These are phyloP conservation scores for Rotaria magnacalcarata DNA, from an alignment of 2,888 invertebrate genomes.

Conservation along the genomic window DNA sequence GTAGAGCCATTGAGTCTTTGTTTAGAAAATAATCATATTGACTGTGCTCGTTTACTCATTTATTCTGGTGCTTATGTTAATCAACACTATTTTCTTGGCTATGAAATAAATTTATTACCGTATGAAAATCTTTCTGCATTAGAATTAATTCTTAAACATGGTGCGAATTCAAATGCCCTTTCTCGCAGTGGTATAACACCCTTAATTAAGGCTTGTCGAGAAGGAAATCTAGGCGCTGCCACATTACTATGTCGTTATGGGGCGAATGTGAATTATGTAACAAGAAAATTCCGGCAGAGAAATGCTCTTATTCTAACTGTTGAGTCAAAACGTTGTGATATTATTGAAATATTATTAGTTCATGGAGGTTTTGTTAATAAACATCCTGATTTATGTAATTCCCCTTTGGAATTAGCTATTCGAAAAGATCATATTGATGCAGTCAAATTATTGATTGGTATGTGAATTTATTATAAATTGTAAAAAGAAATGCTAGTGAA, in stretches of 20 bases:
- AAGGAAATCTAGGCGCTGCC: slow-evolving; percentile 51
- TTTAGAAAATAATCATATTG: slow-evolving; percentile 76
- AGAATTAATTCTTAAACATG: slow-evolving; percentile 75
- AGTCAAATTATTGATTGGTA: slow-evolving; percentile 51
- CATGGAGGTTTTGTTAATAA: slow-evolving; percentile 73
- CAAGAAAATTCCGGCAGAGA: slow-evolving; percentile 10
- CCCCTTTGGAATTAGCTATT: slow-evolving; percentile 78
- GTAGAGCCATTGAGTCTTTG: slow-evolving; percentile 82
- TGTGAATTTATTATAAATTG: slow-evolving; percentile 39
- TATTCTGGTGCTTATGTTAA: slow-evolving; percentile 83
- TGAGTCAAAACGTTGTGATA: slow-evolving; percentile 69
- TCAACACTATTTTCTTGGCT: slow-evolving; percentile 82
- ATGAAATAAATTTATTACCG: slow-evolving; percentile 80
- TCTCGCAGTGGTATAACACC: slow-evolving; percentile 82
- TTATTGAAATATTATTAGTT: slow-evolving; percentile 73
- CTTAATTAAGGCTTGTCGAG: slow-evolving; percentile 79
- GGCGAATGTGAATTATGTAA: slow-evolving; percentile 71
- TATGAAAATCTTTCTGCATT: slow-evolving; percentile 73
- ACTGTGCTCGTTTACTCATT: slow-evolving; percentile 66
- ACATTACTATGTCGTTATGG: slow-evolving; percentile 70
- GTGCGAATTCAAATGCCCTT: slow-evolving; percentile 79
- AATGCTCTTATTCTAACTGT: slow-evolving; percentile 67
- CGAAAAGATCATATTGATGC: slow-evolving; percentile 60
- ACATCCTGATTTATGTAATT: slow-evolving; percentile 66
- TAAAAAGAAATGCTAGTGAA: slow-evolving; percentile 64